A percentile compares a stretch with the other conserved stretches of the same genome.
Evolutionary conservation across 1,140 invertebrate species (phyloP).

Genomic region (Heliconius nattereri): DNA sequence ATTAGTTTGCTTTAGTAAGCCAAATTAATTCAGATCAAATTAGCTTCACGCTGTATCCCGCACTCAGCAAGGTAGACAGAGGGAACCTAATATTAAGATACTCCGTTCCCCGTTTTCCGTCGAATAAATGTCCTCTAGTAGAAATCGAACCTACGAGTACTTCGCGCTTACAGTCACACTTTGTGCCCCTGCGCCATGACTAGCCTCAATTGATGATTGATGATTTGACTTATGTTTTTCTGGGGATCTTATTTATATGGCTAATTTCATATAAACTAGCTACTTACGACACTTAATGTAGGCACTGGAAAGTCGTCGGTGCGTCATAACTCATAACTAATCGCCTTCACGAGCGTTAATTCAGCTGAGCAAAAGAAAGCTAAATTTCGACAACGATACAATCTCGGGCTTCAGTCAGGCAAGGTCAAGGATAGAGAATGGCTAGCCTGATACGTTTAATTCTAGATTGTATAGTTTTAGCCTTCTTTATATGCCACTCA

Average conservation of each 20-base stretch:
- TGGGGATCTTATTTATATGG: background rate
- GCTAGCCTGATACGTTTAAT: constrained; percentile 40
- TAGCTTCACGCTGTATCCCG: too few species aligned
- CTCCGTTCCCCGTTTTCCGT: too few species aligned
- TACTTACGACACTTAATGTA: background rate
- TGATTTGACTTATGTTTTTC: background rate
- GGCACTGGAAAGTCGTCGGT: background rate
- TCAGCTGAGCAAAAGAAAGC: constrained; percentile 34
- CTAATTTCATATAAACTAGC: too few species aligned
- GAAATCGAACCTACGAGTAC: too few species aligned
- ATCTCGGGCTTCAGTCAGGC: constrained; percentile 40
- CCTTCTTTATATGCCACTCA: background rate
- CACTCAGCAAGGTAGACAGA: too few species aligned
- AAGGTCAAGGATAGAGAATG: constrained; percentile 47
- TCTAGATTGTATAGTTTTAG: background rate
- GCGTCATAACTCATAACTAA: constrained; percentile 12
- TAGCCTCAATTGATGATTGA: too few species aligned
- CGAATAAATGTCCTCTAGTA: too few species aligned
- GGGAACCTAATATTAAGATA: too few species aligned
- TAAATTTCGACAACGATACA: constrained; percentile 37
- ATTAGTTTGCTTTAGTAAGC: background rate
- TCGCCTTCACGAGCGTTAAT: constrained; percentile 23
- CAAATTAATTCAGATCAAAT: too few species aligned
- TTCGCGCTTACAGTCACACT: too few species aligned
- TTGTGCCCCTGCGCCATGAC: too few species aligned